Evolutionary conservation across 2,888 invertebrate genomes (phyloP), one percentile per base, ranked within the genome.

Genomic region (Campaea margaritaria): DNA sequence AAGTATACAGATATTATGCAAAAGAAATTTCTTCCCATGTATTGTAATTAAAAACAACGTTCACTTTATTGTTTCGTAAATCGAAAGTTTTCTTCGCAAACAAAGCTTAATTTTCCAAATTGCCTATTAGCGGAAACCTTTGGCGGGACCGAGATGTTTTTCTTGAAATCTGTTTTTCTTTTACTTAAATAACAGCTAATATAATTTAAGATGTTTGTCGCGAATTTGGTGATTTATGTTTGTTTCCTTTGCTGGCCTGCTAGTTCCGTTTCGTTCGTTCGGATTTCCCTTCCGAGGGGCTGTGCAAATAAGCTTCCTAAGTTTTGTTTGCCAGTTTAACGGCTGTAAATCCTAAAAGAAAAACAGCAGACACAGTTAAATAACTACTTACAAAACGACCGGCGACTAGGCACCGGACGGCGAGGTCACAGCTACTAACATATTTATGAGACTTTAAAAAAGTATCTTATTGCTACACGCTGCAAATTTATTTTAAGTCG

Each of bases 141-240:
- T 74, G 67, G 73, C 72, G 71, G 74, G 70, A 67, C 73, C 75
- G 71, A 67, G 73, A 68, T 74, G 73, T 75, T 72, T 74, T 78
- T 75, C 72, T 68, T 48, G 71, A 75, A 74, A 76, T 74, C 73
- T 82, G 78, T 81, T 85, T 83, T 83, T 82, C 78, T 82, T 82
- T 82, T 78, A 74, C 80, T 78, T 75, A 76, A 82, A 80, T 82
- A 83, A 84, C 83, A 82, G 81, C 67, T 65, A 67, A 64, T 64
- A 69, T 69, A 75, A 78, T 83, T 86, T 84, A 79, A 82, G 81
- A 82, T 82, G 83, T 79, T 85, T 81, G 83, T 83, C 84, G 84
- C 85, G 81, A 85, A 86, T 83, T 85, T 76, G 72, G 83, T 86
- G 88, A 91, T 90, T 91, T 87, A 90, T 83, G 82, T 83, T 78